These are phyloP conservation scores for Coleophora deauratella DNA, from an alignment of 2,888 invertebrate species.

Conservation along the genomic window DNA sequence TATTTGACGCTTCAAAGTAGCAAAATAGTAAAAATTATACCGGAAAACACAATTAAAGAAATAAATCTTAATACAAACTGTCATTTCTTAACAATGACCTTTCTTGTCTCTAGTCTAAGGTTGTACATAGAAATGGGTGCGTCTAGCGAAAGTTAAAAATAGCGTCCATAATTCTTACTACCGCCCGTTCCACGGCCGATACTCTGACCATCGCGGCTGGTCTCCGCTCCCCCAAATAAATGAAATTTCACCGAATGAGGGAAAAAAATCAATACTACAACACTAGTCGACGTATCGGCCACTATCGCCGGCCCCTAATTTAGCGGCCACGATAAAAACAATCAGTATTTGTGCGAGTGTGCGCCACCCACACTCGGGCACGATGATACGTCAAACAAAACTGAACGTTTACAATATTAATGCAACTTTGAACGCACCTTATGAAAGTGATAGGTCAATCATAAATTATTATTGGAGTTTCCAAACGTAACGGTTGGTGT, in stretches of 20 bases:
- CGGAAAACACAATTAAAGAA: too few species aligned
- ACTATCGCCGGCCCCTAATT: constrained; percentile 65
- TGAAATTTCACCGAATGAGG: constrained; percentile 74
- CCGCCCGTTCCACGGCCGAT: neutral
- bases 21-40: too few species aligned
- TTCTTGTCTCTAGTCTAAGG: too few species aligned
- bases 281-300: constrained; percentile 55
- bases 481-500: constrained; percentile 25
- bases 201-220: neutral
- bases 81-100: too few species aligned
- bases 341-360: constrained; percentile 41
- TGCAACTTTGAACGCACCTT: constrained; percentile 47
- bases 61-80: too few species aligned
- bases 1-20: too few species aligned
- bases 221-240: constrained; percentile 66
- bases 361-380: constrained; percentile 19
- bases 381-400: constrained; percentile 23
- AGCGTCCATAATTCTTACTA: constrained; percentile 3
- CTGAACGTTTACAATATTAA: constrained; percentile 50
- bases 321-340: constrained; percentile 67
- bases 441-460: constrained; percentile 35
- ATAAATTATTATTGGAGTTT: constrained; percentile 22
- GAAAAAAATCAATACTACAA: constrained; percentile 69
- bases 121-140: too few species aligned
- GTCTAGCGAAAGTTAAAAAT: constrained; percentile 1